Conservation (phyloP, 2,888 invertebrate species). For the Microctonus hyperodae region DNA sequence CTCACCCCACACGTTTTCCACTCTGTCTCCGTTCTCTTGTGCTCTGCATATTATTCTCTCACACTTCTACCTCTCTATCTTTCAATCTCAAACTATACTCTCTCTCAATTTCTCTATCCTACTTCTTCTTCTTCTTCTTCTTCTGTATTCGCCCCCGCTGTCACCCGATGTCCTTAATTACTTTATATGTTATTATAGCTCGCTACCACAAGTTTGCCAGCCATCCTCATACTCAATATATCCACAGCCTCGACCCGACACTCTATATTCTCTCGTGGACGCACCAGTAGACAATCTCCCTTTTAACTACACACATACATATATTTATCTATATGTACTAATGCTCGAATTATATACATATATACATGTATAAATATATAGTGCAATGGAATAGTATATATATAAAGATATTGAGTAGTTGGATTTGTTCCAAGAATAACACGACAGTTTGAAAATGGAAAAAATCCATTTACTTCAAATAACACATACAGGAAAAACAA, state of each 20-base stretch:
- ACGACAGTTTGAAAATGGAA: not conserved
- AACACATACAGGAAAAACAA: not conserved
- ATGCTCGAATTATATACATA: too few species aligned
- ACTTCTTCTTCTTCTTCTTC: conserved; percentile 30
- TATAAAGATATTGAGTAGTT: not conserved
- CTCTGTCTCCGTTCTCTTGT: conserved; percentile 32
- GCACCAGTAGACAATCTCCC: not conserved
- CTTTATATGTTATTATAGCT: conserved; percentile 63
- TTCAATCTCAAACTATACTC: conserved; percentile 24
- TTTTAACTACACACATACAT: not conserved
- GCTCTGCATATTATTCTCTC: conserved; percentile 30
- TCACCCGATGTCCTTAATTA: conserved; percentile 64
- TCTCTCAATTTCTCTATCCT: conserved; percentile 19
- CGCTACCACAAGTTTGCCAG: conserved; percentile 50
- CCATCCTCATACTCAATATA: conserved; percentile 12
- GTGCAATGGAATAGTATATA: not conserved
- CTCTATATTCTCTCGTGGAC: conserved; percentile 27
- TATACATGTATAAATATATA: too few species aligned
- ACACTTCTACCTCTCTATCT: conserved; percentile 21
- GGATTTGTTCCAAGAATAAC: conserved; percentile 5
- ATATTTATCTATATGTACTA: not conserved
- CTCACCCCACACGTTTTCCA: conserved; percentile 34
- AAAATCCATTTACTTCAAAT: conserved; percentile 39
- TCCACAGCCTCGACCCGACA: conserved; percentile 20
- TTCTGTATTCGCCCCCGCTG: conserved; percentile 45